Evolutionary conservation across 2,888 invertebrate species (phyloP), one percentile per base, ranked within the genome.

Genomic region (Eugnorisma glareosa): DNA sequence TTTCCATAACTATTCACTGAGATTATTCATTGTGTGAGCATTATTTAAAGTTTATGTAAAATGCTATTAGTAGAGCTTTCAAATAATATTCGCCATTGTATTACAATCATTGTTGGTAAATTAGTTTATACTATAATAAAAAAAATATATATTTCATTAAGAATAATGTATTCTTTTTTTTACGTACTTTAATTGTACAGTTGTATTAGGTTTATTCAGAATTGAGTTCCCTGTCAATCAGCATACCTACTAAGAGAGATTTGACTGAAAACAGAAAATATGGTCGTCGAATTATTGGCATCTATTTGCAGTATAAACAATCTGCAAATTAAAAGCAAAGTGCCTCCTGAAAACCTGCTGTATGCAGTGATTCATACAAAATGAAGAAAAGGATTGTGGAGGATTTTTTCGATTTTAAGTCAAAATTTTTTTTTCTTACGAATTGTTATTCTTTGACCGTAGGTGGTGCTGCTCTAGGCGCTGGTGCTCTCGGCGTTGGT

Each of bases 401-500:
- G 1, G 13, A 40, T 18, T 10, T n/a, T 15, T 64, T 0, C 4
- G 6, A 40, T n/a, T n/a, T 8, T 3, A 15, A 15, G 40, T n/a
- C 40, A 40, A 40, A n/a, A 67, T 4, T 37, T 18, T 6, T n/a
- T 67, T 11, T 73, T 35, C 48, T 75, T 1, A 71, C 10, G 11
- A 57, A 31, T 21, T 69, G 13, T 24, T 76, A 51, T 77, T 79
- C n/a, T 43, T 67, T 70, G n/a, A 21, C 1, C 76, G 90, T 92
- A 35, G 94, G 93, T 0, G 90, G 90, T 37, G 94, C 93, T 24
- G 88, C 84, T 11, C 78, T 92, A n/a, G 94, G 93, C 0, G 90
- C 90, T 28, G 94, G 93, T 24, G 89, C 90, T 5, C 69, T 92
- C 1, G 94, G 93, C 0, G 90, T 91, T 21, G 94, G 93, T 24